phyloP scores from a whole-genome alignment of 2,113 vertebrate genomes.

The Corvus moneduloides region DNA sequence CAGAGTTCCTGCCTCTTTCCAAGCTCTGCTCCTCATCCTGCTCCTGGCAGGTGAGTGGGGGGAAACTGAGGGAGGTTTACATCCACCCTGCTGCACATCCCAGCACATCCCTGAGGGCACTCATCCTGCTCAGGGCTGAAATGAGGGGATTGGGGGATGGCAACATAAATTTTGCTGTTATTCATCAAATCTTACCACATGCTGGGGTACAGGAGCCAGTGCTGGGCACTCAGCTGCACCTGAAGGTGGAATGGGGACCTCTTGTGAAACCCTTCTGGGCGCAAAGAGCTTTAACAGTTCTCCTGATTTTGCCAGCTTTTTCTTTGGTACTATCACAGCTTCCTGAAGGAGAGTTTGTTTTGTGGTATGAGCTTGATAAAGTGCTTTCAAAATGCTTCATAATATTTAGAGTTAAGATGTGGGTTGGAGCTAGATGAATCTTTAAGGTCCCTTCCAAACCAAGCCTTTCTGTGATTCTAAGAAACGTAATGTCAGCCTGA shows the following conservation, averaged over 20 bases:
- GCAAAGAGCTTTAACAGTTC: not conserved
- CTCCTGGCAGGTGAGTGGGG: not conserved
- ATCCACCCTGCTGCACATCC: not conserved
- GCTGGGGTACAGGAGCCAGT: not conserved
- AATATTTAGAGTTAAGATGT: not conserved
- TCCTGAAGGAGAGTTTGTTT: not conserved
- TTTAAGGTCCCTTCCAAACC: not conserved
- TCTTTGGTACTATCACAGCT: not conserved
- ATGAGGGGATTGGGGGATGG: not conserved
- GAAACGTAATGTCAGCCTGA: not conserved
- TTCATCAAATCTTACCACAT: not conserved
- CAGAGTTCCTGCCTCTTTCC: not conserved
- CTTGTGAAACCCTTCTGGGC: not conserved
- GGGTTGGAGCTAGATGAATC: not conserved
- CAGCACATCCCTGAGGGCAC: not conserved
- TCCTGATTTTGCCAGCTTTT: not conserved
- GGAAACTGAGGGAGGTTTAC: not conserved
- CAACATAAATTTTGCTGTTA: not conserved
- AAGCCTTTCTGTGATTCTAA: not conserved
- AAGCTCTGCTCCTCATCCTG: not conserved
- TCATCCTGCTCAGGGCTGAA: not conserved
- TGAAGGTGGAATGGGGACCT: not conserved
- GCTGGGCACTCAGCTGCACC: rapidly evolving
- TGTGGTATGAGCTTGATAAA: not conserved
- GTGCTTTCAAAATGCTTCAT: not conserved